These are phyloP conservation scores for Eilema caniola DNA, from an alignment of 2,888 invertebrate species.

Conservation along the genomic window DNA sequence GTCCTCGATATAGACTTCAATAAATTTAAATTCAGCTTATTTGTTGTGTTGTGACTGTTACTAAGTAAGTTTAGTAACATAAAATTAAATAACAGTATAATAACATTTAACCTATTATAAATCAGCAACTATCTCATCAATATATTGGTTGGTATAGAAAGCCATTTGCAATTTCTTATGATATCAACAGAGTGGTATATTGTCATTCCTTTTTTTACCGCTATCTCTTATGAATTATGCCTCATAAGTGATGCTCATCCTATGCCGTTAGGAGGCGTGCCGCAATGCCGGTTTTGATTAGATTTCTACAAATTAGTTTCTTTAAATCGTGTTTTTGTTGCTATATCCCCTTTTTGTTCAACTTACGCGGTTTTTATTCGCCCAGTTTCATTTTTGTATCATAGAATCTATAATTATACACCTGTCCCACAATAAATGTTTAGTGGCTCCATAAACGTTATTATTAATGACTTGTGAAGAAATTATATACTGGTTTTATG, in stretches of 20 bases:
- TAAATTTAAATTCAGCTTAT: too few relatives aligned
- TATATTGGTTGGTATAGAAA: too few relatives aligned
- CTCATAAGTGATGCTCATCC: constrained; percentile 62
- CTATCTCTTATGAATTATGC: constrained; percentile 51
- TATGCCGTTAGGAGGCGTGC: constrained; percentile 70
- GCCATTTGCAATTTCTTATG: too few relatives aligned
- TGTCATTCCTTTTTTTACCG: too few relatives aligned
- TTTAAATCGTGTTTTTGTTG: constrained; percentile 72
- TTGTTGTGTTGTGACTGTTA: too few relatives aligned
- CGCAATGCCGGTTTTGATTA: constrained; percentile 78
- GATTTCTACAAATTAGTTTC: constrained; percentile 76
- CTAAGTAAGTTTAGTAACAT: too few relatives aligned
- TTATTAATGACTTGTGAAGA: constrained; percentile 14
- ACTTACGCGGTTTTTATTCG: constrained; percentile 43
- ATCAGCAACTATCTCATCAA: too few relatives aligned
- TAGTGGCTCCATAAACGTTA: constrained; percentile 6
- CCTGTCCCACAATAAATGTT: constrained; percentile 15
- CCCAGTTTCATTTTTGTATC: constrained; percentile 34
- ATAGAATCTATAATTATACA: constrained; percentile 40
- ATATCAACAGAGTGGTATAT: too few relatives aligned
- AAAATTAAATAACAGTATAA: too few relatives aligned
- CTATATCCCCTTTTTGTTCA: constrained; percentile 55
- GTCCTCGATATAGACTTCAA: too few relatives aligned
- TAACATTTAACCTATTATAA: too few relatives aligned
- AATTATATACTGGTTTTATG: constrained; percentile 6